Conservation (phyloP, 1,140 invertebrate genomes). For the Caligus rogercresseyi region DNA sequence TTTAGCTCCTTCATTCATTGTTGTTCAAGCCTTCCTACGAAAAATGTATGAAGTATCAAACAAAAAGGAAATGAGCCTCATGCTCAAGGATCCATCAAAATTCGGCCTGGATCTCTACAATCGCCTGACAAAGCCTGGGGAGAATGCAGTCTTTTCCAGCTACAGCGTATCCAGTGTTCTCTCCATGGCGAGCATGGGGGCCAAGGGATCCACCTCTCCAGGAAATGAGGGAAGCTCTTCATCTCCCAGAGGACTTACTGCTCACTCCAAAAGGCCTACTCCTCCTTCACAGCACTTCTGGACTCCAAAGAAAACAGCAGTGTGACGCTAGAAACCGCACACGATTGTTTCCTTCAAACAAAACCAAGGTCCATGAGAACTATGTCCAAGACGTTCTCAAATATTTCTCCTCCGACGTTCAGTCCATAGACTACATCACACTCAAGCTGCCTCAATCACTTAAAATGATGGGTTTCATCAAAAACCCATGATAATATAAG, state of each 20-base stretch:
- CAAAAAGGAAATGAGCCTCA: no score
- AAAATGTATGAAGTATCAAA: no score
- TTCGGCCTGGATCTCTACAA: no score
- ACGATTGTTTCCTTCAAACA: no score
- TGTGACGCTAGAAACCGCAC: conserved; percentile 41
- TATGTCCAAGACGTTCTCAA: conserved; percentile 33
- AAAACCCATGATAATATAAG: conserved; percentile 53
- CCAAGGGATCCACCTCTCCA: conserved; percentile 26
- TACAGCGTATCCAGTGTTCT: conserved; percentile 26
- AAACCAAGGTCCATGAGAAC: conserved; percentile 31
- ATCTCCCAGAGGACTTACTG: no score
- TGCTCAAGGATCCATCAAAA: no score
- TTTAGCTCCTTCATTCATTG: no score
- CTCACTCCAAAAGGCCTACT: no score
- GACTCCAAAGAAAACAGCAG: conserved; percentile 30
- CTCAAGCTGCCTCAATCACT: conserved; percentile 31
- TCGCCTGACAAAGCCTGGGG: no score
- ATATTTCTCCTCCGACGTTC: conserved; percentile 35
- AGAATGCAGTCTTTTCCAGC: conserved; percentile 27
- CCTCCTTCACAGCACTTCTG: no score
- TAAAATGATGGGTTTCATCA: conserved; percentile 52
- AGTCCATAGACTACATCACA: conserved; percentile 36
- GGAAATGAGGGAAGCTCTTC: conserved; percentile 24
- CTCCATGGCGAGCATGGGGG: conserved; percentile 27
- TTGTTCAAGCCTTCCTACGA: no score